Conservation (phyloP, 2,797 vertebrate genomes). For the Stomatorhinus walkeri region DNA sequence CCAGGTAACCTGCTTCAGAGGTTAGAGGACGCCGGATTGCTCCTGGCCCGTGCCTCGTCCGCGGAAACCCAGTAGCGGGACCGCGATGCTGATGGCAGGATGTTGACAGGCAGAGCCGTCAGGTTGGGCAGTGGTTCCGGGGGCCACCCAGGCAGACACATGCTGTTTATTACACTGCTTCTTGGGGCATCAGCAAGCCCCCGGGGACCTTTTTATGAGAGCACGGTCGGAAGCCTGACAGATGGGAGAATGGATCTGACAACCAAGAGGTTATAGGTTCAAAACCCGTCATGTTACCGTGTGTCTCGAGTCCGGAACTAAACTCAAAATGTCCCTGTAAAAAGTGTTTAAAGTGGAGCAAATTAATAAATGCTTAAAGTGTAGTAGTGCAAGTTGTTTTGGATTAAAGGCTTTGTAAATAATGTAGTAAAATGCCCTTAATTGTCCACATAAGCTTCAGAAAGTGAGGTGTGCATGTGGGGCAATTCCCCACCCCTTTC, state of each 20-base stretch:
- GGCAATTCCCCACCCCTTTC: not conserved
- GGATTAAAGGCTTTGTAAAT: slow-evolving; percentile 1
- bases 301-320: not conserved
- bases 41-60: not conserved
- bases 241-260: not conserved
- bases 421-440: not conserved
- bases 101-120: not conserved
- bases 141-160: not conserved
- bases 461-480: not conserved
- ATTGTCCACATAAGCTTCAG: not conserved
- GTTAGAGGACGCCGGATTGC: not conserved
- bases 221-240: not conserved
- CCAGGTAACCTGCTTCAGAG: slow-evolving; percentile 67
- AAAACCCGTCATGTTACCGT: not conserved
- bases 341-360: not conserved
- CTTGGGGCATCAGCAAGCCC: not conserved
- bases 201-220: not conserved
- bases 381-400: not conserved
- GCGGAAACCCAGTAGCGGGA: not conserved
- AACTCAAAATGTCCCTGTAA: not conserved
- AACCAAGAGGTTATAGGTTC: not conserved
- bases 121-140: not conserved
- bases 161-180: not conserved
- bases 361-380: not conserved
- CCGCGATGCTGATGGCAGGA: not conserved